Conservation (phyloP, 2,888 invertebrate species). For the Prostheceraeus crozeri region DNA sequence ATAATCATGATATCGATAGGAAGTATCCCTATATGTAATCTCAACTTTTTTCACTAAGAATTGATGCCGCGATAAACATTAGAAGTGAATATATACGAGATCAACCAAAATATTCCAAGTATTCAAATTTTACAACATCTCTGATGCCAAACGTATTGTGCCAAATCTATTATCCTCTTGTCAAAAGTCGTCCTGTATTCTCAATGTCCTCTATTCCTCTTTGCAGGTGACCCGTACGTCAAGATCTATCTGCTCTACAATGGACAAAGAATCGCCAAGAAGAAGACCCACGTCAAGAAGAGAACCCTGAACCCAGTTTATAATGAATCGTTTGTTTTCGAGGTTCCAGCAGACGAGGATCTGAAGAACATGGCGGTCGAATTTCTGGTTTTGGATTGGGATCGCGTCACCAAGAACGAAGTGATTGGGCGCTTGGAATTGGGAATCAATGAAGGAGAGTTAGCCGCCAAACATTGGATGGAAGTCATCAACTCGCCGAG, state of each 20-base stretch:
- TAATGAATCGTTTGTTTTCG: conserved; percentile 96
- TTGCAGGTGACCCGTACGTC: conserved; percentile 73
- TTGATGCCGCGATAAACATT: no score
- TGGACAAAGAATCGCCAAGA: conserved; percentile 94
- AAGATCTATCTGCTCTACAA: conserved; percentile 94
- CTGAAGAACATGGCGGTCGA: conserved; percentile 73
- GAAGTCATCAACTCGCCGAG: conserved; percentile 74
- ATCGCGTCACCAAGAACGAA: conserved; percentile 95
- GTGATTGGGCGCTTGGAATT: conserved; percentile 90
- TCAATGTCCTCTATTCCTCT: not conserved
- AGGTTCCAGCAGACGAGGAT: conserved; percentile 74
- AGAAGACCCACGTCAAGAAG: conserved; percentile 97
- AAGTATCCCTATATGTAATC: no score
- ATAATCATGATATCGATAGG: no score
- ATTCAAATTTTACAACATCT: no score
- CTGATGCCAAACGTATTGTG: no score
- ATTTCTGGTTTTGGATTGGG: conserved; percentile 86
- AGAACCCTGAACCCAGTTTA: conserved; percentile 93
- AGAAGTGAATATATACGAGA: no score
- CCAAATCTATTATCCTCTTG: no score
- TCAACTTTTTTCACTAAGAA: no score
- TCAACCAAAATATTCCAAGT: no score
- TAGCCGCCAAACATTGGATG: conserved; percentile 68
- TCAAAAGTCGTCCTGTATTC: not conserved
- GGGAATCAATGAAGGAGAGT: conserved; percentile 60